Percentiles rank a stretch among this genome's conserved stretches.
Conservation (phyloP, 2,797 vertebrate species). For the Enteromius thamalakanensis region DNA sequence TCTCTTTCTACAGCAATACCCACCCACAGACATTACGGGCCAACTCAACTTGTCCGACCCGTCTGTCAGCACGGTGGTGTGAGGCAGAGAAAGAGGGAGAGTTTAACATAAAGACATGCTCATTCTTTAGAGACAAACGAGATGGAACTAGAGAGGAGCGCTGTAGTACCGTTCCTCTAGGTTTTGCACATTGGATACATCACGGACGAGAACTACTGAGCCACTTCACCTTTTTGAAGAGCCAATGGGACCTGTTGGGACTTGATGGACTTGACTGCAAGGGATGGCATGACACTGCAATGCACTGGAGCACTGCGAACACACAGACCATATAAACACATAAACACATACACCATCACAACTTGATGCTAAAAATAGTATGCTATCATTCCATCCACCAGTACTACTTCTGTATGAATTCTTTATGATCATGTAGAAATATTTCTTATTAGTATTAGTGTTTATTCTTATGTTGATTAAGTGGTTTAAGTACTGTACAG, state of each 20-base stretch:
- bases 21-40: constrained; percentile 97
- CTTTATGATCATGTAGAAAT: constrained; percentile 41
- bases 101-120: constrained; percentile 49
- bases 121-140: constrained; percentile 46
- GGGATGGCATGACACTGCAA: constrained; percentile 63
- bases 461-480: constrained; percentile 37
- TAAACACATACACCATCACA: constrained; percentile 13
- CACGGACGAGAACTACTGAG: constrained; percentile 52
- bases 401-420: constrained; percentile 29
- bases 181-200: constrained; percentile 44
- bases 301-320: constrained; percentile 70
- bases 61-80: constrained; percentile 99
- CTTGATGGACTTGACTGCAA: constrained; percentile 65
- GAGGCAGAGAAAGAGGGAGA: constrained; percentile 54
- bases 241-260: constrained; percentile 60
- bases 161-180: constrained; percentile 42
- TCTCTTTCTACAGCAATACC: constrained; percentile 91
- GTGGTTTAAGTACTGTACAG: constrained; percentile 46
- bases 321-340: constrained; percentile 38
- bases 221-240: constrained; percentile 55
- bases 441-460: constrained; percentile 38
- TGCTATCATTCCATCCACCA: constrained; percentile 25
- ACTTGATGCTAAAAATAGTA: constrained; percentile 6
- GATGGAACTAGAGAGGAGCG: constrained; percentile 37
- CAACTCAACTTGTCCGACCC: constrained; percentile 99